Conservation (phyloP, 1,140 invertebrate species). For the Prorops nasuta region DNA sequence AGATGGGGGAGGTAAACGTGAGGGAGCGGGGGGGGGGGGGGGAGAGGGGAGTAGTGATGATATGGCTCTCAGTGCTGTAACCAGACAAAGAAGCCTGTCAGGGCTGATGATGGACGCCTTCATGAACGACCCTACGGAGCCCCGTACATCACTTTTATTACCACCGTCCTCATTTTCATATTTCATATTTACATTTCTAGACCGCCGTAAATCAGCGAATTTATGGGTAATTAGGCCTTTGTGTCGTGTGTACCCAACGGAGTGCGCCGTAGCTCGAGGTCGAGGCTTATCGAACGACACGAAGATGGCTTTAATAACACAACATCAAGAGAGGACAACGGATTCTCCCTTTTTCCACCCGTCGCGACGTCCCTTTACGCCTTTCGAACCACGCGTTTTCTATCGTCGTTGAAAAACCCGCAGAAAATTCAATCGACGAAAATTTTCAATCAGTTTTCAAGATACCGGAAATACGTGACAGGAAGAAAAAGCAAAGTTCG, state of each 20-base stretch:
- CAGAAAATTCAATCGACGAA: no score
- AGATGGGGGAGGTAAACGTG: slow-evolving; percentile 2
- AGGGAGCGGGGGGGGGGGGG: neutral
- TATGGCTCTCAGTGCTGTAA: slow-evolving; percentile 43
- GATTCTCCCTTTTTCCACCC: slow-evolving; percentile 11
- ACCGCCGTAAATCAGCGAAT: slow-evolving; percentile 63
- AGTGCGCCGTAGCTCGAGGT: slow-evolving; percentile 15
- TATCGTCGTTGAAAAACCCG: no score
- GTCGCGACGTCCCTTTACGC: slow-evolving; percentile 20
- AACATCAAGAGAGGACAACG: slow-evolving; percentile 18
- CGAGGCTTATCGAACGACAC: slow-evolving; percentile 36
- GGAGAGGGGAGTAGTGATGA: slow-evolving; percentile 17
- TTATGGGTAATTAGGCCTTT: slow-evolving; percentile 69
- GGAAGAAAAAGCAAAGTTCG: no score
- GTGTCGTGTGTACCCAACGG: slow-evolving; percentile 48
- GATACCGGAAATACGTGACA: no score
- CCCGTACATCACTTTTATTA: slow-evolving; percentile 78
- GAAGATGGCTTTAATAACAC: neutral
- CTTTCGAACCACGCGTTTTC: no score
- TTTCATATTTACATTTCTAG: slow-evolving; percentile 74
- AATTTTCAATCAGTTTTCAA: no score
- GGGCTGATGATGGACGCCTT: slow-evolving; percentile 69
- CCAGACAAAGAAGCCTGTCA: slow-evolving; percentile 66
- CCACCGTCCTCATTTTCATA: slow-evolving; percentile 78
- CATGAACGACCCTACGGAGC: slow-evolving; percentile 72